A percentile compares a stretch with the other conserved stretches of the same genome.
Evolutionary conservation across 35 echinoderm and acorn worm genomes (phyloP).

Genomic region (Ptychodera flava): DNA sequence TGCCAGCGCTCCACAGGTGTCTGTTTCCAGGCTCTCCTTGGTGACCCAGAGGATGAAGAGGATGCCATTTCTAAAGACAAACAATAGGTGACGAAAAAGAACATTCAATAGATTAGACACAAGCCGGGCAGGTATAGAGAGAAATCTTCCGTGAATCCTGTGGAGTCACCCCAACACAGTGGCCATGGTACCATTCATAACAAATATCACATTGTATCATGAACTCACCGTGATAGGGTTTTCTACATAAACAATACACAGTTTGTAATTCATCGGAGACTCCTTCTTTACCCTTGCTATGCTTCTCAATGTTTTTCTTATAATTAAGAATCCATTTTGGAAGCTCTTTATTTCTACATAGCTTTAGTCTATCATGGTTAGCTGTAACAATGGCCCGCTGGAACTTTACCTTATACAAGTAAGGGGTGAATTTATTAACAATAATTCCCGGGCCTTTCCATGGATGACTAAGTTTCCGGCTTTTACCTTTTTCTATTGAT

Average conservation of each 20-base stretch:
- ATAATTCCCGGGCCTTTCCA: constrained; percentile 53
- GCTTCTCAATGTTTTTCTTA: not conserved
- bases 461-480: constrained; percentile 35
- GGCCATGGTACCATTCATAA: constrained; percentile 6
- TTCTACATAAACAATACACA: constrained; percentile 8
- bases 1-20: no score
- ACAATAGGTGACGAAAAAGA: no score
- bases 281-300: not conserved
- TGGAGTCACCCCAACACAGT: not conserved
- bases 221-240: not conserved
- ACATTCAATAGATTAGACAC: not conserved
- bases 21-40: no score
- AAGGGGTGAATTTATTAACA: constrained; percentile 16
- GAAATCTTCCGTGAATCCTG: not conserved
- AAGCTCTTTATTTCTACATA: not conserved
- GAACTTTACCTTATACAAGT: constrained; percentile 29
- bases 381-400: constrained; percentile 12
- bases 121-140: not conserved
- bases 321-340: not conserved
- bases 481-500: constrained; percentile 5
- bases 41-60: no score
- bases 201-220: constrained; percentile 20
- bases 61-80: no score
- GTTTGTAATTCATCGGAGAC: not conserved
- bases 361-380: constrained; percentile 51